A percentile compares a stretch with the other conserved stretches of the same genome.
Evolutionary conservation across 2,113 vertebrate genomes (phyloP).

Genomic region (Xiphophorus couchianus): DNA sequence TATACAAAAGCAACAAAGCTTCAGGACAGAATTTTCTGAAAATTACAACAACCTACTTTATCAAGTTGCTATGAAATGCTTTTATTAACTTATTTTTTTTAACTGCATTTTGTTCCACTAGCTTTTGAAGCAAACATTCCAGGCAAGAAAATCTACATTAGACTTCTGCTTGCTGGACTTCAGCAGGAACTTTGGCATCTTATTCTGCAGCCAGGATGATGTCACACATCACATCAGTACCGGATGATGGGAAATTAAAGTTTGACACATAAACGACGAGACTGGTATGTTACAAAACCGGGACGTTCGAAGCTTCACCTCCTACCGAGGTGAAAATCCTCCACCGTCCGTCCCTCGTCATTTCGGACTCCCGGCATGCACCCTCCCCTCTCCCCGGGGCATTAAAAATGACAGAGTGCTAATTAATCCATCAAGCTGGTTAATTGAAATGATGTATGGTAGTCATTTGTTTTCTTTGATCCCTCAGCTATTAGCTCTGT

Average conservation of each 20-base stretch:
- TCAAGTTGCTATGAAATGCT: no score
- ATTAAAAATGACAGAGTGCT: conserved; percentile 74
- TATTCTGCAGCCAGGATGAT: background rate
- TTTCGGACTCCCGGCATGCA: conserved; percentile 30
- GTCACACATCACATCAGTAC: background rate
- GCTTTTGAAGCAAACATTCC: background rate
- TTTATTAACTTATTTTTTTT: no score
- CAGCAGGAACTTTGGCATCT: background rate
- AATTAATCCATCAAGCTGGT: conserved; percentile 79
- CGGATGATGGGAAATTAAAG: background rate
- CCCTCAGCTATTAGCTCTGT: conserved; percentile 75
- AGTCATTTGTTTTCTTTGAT: conserved; percentile 81
- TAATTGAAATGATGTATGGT: conserved; percentile 83
- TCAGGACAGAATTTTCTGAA: no score
- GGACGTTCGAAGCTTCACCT: conserved; percentile 37
- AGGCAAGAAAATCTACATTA: background rate
- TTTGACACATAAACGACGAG: background rate
- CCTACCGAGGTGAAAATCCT: conserved; percentile 39
- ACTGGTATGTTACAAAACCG: conserved; percentile 1
- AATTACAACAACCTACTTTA: no score
- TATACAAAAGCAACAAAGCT: no score
- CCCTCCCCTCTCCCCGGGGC: conserved; percentile 16
- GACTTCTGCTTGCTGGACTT: background rate
- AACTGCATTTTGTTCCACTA: no score
- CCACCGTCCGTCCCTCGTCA: conserved; percentile 62